Base-by-base conservation (phyloP, 1,140 invertebrate species). In the Nomia melanderi region DNA sequence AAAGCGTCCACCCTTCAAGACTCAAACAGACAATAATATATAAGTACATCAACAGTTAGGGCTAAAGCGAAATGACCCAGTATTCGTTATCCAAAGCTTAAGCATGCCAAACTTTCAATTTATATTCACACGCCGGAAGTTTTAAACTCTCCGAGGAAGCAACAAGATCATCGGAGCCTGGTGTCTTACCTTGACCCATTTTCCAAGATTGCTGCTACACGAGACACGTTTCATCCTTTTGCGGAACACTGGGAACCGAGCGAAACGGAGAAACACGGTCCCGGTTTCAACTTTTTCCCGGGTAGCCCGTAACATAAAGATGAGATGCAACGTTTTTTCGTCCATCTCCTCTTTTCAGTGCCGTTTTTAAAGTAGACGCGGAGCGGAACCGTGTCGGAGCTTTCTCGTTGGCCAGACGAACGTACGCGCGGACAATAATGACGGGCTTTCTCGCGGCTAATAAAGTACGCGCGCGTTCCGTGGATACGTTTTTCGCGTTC, bases 221-320 rank as follows among this genome's bases (percentile, higher is more conserved):
- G 50, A 17, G 47, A 57, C 27, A 36, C 53, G n/a, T 66, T 75
- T 66, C 29, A 75, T 53, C 53, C 39, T 57, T 44, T 66, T 54
- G 50, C 31, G 25, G 23, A 20, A 39, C 31, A 31, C 20, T 17
- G 23, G 5, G 54, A n/a, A 0, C 4, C 1, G 41, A 44, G 41
- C 47, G 64, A 39, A 33, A 14, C 14, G 41, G 41, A 54, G 47
- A 33, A 54, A 65, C 54, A 41, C 39, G 25, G 33, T 14, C 23
- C 33, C 0, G 14, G 33, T 27, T 56, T 23, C 27, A 33, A 75
- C 72, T 67, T 67, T 36, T 33, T 44, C 63, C 53, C 41, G 20
- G 20, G 33, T 36, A 33, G 29, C 25, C 41, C 63, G 20, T 14
- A 9, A 29, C 27, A 29, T 17, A 47, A 57, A 39, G 50, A 56